phyloP scores from a whole-genome alignment of 2,888 invertebrate species.

The Atrina japonica region DNA sequence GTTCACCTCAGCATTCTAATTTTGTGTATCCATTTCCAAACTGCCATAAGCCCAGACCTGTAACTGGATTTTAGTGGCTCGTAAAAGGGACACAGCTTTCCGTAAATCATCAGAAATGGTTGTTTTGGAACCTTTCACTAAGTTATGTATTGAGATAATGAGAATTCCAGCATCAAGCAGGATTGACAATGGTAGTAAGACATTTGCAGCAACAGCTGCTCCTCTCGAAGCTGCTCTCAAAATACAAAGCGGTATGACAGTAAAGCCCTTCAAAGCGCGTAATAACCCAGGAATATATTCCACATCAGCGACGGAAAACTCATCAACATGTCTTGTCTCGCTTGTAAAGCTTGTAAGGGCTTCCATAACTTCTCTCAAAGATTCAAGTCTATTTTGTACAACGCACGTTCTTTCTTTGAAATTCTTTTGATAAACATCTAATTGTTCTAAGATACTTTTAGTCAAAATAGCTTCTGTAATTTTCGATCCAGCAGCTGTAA shows the following conservation, averaged over 20 bases:
- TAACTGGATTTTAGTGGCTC: conserved; percentile 9
- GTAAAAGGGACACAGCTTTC: not conserved
- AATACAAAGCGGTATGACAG: conserved; percentile 12
- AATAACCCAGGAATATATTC: not conserved
- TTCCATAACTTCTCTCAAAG: not conserved
- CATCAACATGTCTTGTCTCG: not conserved
- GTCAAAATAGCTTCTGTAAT: conserved; percentile 20
- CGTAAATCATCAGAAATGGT: conserved; percentile 9
- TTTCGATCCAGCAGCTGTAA: conserved; percentile 18
- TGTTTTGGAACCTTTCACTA: conserved; percentile 13
- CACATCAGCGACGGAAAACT: not conserved
- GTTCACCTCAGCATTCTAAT: no score
- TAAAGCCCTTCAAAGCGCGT: not conserved
- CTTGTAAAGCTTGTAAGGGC: not conserved
- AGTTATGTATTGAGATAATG: conserved; percentile 6
- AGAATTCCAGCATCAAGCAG: conserved; percentile 18
- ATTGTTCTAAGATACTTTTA: not conserved
- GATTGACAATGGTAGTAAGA: conserved; percentile 13
- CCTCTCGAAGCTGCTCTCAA: not conserved
- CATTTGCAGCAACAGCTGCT: not conserved
- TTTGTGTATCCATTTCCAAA: no score
- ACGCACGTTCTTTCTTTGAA: conserved; percentile 4
- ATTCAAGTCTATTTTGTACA: no score
- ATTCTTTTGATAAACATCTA: conserved; percentile 9
- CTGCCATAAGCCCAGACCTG: conserved; percentile 25